Evolutionary conservation across 2,888 invertebrate species (phyloP).

Genomic region (Hemistola chrysoprasaria): DNA sequence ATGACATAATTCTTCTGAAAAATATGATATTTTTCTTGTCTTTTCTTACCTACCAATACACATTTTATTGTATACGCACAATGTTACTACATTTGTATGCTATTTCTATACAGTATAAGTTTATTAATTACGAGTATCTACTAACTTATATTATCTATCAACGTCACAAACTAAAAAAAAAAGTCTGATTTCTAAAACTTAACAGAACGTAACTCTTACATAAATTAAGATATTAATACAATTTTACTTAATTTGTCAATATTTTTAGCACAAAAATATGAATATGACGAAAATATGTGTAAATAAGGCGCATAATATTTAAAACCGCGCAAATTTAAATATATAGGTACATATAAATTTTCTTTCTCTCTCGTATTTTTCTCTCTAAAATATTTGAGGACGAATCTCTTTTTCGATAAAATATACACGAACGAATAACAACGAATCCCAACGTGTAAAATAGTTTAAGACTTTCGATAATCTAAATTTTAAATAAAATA

Average conservation of each 20-base stretch:
- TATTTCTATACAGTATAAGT: conserved; percentile 8
- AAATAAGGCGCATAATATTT: no score
- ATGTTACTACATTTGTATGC: background rate
- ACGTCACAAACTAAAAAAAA: conserved; percentile 6
- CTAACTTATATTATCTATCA: background rate
- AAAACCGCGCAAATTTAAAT: no score
- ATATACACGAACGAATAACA: conserved; percentile 31
- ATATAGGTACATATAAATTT: no score
- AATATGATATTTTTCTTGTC: no score
- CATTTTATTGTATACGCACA: background rate
- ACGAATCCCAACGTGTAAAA: conserved; percentile 39
- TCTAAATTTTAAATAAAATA: background rate
- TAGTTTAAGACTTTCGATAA: conserved; percentile 17
- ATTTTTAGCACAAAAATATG: no score
- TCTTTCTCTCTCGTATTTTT: conserved; percentile 5
- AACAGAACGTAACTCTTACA: conserved; percentile 18
- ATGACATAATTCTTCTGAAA: no score
- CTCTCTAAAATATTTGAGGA: conserved; percentile 14
- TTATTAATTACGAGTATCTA: background rate
- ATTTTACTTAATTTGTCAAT: conserved; percentile 13
- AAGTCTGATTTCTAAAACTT: conserved; percentile 19
- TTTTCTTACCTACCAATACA: no score
- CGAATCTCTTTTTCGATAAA: conserved; percentile 26
- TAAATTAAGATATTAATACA: conserved; percentile 18
- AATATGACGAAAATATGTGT: no score